Conservation (phyloP, 2,113 vertebrate species). For the Notothenia coriiceps region DNA sequence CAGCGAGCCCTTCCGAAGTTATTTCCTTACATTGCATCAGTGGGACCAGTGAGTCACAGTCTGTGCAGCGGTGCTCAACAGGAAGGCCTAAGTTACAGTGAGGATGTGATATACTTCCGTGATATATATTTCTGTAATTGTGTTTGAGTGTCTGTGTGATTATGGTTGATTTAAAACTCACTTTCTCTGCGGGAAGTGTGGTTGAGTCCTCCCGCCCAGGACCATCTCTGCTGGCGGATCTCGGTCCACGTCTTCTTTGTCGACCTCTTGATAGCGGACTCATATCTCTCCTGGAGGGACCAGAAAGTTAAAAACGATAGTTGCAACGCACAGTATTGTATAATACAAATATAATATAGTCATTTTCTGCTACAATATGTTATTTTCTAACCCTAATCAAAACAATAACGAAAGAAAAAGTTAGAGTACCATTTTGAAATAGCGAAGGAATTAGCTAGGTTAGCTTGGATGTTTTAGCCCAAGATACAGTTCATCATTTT, state of each 20-base stretch:
- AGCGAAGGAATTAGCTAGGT: neutral
- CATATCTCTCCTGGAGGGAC: constrained; percentile 89
- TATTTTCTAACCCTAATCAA: too few relatives aligned
- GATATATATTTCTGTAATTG: neutral
- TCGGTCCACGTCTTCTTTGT: constrained; percentile 98
- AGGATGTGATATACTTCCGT: neutral
- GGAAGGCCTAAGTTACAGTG: neutral
- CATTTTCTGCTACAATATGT: too few relatives aligned
- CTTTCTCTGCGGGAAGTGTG: constrained; percentile 93
- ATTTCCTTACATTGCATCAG: constrained; percentile 64
- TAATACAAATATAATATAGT: too few relatives aligned
- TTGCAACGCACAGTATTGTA: neutral
- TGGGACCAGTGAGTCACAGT: constrained; percentile 51
- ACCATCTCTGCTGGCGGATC: constrained; percentile 97
- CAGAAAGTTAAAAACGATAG: neutral
- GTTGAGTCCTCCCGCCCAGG: constrained; percentile 95
- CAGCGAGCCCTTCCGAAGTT: constrained; percentile 14
- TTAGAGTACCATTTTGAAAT: too few relatives aligned
- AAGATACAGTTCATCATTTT: neutral
- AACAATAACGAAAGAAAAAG: too few relatives aligned
- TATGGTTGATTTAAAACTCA: constrained; percentile 77
- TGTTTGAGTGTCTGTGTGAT: neutral
- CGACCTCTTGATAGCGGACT: constrained; percentile 93
- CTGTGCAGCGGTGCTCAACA: constrained; percentile 24
- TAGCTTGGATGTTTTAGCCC: neutral